phyloP scores from a whole-genome alignment of 2,113 vertebrate species.

The Gnathonemus longibarbis region DNA sequence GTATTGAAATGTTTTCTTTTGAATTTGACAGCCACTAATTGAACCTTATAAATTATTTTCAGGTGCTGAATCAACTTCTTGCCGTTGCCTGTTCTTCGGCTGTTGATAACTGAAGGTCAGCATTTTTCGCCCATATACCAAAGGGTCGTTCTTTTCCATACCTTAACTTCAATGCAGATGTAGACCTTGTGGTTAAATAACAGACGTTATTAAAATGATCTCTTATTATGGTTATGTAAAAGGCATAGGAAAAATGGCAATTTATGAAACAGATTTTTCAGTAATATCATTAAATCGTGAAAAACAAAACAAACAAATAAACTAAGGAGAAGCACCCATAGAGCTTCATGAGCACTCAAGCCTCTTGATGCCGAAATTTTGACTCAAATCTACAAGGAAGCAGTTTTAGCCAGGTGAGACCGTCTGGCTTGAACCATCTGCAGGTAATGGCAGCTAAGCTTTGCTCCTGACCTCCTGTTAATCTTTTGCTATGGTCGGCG shows the following conservation, averaged over 20 bases:
- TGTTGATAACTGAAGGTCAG: slow-evolving; percentile 41
- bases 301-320: neutral
- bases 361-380: neutral
- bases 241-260: neutral
- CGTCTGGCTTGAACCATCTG: neutral
- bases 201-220: neutral
- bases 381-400: neutral
- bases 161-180: neutral
- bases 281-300: neutral
- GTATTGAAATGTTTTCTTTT: slow-evolving; percentile 6
- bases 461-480: neutral
- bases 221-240: neutral
- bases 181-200: neutral
- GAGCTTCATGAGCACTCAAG: neutral
- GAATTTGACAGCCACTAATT: slow-evolving; percentile 52
- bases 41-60: slow-evolving; percentile 54
- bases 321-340: neutral
- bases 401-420: neutral
- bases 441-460: neutral
- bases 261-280: neutral
- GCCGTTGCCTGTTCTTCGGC: slow-evolving; percentile 49
- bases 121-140: neutral
- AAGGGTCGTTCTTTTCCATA: neutral
- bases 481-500: neutral
- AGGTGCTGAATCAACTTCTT: slow-evolving; percentile 16